phyloP scores from a whole-genome alignment of 2,888 invertebrate species.

The Melipona beecheii region DNA sequence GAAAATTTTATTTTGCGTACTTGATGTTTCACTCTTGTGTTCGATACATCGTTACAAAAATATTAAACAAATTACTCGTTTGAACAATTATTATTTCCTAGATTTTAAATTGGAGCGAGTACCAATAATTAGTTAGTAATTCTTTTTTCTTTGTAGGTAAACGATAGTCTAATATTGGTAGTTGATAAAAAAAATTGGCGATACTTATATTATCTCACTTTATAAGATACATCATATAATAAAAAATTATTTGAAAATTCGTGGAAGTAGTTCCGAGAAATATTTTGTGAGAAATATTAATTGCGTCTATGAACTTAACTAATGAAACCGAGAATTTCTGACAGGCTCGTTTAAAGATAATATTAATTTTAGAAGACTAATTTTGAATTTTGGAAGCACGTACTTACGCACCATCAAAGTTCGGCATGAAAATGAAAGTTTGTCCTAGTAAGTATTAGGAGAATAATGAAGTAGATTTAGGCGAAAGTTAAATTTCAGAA shows the following conservation, averaged over 20 bases:
- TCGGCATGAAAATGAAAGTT: not conserved
- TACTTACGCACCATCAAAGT: not conserved
- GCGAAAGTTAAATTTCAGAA: not conserved
- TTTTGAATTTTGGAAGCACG: not conserved
- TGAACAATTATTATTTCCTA: too few relatives aligned
- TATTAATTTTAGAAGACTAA: not conserved
- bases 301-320: not conserved
- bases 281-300: not conserved
- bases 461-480: not conserved
- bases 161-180: too few relatives aligned
- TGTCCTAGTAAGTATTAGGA: not conserved
- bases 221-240: too few relatives aligned
- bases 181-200: too few relatives aligned
- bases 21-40: too few relatives aligned
- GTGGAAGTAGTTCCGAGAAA: not conserved
- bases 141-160: too few relatives aligned
- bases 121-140: too few relatives aligned
- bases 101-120: too few relatives aligned
- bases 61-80: too few relatives aligned
- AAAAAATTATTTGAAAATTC: not conserved
- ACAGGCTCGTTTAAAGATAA: not conserved
- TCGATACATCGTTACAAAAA: too few relatives aligned
- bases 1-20: too few relatives aligned
- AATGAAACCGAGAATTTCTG: not conserved
- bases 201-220: too few relatives aligned